Conservation (phyloP, 1,140 invertebrate species). For the Nebria ingens region DNA sequence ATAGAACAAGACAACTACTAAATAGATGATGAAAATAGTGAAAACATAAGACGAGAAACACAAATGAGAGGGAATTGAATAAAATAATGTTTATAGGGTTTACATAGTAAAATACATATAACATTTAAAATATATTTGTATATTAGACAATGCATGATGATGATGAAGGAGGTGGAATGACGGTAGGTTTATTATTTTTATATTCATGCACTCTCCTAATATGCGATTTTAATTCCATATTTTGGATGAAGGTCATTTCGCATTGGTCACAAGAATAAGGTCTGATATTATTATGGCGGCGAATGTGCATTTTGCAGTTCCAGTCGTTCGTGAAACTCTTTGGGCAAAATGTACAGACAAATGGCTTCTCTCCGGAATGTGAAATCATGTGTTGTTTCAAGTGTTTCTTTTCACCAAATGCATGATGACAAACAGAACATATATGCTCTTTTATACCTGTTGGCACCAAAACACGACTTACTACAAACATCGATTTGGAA, state of each 20-base stretch:
- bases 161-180: too few relatives aligned
- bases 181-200: too few relatives aligned
- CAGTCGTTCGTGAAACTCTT: slow-evolving; percentile 15
- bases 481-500: not conserved
- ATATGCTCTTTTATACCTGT: not conserved
- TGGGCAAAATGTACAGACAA: slow-evolving; percentile 15
- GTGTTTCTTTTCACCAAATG: not conserved
- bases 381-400: slow-evolving; percentile 13
- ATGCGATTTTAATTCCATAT: slow-evolving; percentile 16
- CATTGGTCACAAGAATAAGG: slow-evolving; percentile 16
- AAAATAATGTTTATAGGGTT: too few relatives aligned
- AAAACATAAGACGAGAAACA: too few relatives aligned
- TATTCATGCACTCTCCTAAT: too few relatives aligned
- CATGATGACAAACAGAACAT: not conserved
- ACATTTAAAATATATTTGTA: too few relatives aligned
- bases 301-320: slow-evolving; percentile 15
- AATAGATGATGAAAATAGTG: too few relatives aligned
- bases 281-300: slow-evolving; percentile 15
- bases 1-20: too few relatives aligned
- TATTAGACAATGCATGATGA: too few relatives aligned
- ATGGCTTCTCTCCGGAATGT: slow-evolving; percentile 17
- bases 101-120: too few relatives aligned
- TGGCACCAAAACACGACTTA: too few relatives aligned
- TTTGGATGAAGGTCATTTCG: slow-evolving; percentile 15
- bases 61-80: too few relatives aligned